Conservation (phyloP, 2,888 invertebrate species). For the Drosophila maculinotata region DNA sequence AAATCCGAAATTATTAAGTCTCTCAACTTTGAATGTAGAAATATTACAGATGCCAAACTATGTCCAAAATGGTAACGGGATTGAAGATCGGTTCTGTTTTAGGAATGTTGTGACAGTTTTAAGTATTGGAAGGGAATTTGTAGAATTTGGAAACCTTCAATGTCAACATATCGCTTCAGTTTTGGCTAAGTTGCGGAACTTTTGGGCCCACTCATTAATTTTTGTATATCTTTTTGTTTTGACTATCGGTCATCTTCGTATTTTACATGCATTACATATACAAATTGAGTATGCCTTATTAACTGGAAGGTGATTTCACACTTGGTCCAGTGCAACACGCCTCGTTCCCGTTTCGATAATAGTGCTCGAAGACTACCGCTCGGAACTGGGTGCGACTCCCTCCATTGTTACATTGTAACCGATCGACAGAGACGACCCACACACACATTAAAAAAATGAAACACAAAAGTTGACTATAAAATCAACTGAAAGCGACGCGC, state of each 20-base stretch:
- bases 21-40: no score
- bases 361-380: slow-evolving; percentile 18
- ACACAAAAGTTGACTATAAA: slow-evolving; percentile 65
- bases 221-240: background rate
- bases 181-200: no score
- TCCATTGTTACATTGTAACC: slow-evolving; percentile 20
- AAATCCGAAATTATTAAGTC: no score
- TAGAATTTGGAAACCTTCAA: no score
- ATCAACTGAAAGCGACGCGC: slow-evolving; percentile 55
- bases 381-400: slow-evolving; percentile 43
- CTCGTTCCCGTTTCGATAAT: slow-evolving; percentile 23
- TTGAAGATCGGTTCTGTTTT: no score
- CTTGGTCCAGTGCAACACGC: slow-evolving; percentile 19
- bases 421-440: slow-evolving; percentile 32
- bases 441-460: slow-evolving; percentile 22
- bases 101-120: no score
- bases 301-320: slow-evolving; percentile 5
- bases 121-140: no score
- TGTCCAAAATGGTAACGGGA: no score
- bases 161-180: no score
- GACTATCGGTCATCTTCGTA: background rate
- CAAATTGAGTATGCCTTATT: background rate
- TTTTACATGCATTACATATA: background rate
- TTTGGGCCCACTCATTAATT: background rate
- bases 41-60: no score